These are phyloP conservation scores for Ptilodon capucinus DNA, from an alignment of 2,888 invertebrate species.

Conservation along the genomic window DNA sequence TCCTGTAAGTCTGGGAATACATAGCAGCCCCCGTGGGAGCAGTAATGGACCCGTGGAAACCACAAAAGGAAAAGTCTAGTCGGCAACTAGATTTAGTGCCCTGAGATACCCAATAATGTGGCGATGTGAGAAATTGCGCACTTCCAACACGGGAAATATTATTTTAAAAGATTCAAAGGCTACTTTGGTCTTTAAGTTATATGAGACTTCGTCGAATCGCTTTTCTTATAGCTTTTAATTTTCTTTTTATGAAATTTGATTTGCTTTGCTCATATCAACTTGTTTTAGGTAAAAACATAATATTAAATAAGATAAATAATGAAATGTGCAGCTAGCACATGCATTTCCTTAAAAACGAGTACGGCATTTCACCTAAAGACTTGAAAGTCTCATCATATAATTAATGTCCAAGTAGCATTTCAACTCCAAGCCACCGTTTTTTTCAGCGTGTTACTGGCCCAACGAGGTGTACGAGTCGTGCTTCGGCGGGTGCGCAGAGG, in stretches of 20 bases:
- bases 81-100: constrained; percentile 67
- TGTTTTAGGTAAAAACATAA: too few relatives aligned
- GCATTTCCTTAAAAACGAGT: too few relatives aligned
- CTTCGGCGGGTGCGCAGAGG: constrained; percentile 74
- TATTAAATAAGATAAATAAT: too few relatives aligned
- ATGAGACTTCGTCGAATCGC: background rate
- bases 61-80: constrained; percentile 65
- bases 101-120: constrained; percentile 55
- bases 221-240: background rate
- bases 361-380: too few relatives aligned
- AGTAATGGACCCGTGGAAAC: constrained; percentile 67
- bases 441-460: constrained; percentile 72
- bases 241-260: too few relatives aligned
- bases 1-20: constrained; percentile 54
- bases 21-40: constrained; percentile 56
- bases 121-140: constrained; percentile 36
- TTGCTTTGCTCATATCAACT: too few relatives aligned
- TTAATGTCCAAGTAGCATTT: too few relatives aligned
- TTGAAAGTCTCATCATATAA: too few relatives aligned
- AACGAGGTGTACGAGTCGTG: constrained; percentile 74
- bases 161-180: constrained; percentile 21
- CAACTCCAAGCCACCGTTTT: background rate
- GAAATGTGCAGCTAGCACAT: too few relatives aligned
- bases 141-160: constrained; percentile 24
- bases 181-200: constrained; percentile 2